A percentile compares a stretch with the other conserved stretches of the same genome.
Conservation (phyloP, 1,140 invertebrate species). For the Drosophila varians region DNA sequence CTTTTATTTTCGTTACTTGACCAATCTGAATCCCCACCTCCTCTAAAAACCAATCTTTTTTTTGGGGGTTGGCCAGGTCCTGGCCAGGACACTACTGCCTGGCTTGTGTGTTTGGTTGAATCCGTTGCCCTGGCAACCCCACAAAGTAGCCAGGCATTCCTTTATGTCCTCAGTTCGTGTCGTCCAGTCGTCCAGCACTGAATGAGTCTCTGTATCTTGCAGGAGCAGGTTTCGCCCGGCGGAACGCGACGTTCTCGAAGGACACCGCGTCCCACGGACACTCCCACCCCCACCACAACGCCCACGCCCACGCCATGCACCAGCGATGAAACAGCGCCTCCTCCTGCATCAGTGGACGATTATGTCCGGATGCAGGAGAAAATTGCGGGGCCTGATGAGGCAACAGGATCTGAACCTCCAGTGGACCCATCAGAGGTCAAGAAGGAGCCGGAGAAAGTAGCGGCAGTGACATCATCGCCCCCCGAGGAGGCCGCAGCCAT, state of each 20-base stretch:
- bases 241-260: constrained; percentile 61
- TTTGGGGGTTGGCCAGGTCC: no score
- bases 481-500: background rate
- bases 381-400: no score
- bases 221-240: constrained; percentile 55
- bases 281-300: constrained; percentile 10
- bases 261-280: constrained; percentile 62
- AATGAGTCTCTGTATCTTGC: constrained; percentile 34
- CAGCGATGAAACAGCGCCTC: background rate
- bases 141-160: constrained; percentile 15
- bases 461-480: background rate
- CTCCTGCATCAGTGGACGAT: no score
- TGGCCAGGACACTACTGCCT: constrained; percentile 19
- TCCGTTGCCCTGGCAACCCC: constrained; percentile 31
- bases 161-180: background rate
- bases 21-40: no score
- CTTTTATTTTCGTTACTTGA: no score
- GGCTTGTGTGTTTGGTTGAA: constrained; percentile 28
- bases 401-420: no score
- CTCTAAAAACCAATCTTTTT: no score
- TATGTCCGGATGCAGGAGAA: no score
- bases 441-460: constrained; percentile 54
- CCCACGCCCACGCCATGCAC: background rate
- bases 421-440: no score
- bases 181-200: background rate